These are phyloP conservation scores for Bombus vancouverensis DNA, from an alignment of 1,140 invertebrate species.

Conservation along the genomic window DNA sequence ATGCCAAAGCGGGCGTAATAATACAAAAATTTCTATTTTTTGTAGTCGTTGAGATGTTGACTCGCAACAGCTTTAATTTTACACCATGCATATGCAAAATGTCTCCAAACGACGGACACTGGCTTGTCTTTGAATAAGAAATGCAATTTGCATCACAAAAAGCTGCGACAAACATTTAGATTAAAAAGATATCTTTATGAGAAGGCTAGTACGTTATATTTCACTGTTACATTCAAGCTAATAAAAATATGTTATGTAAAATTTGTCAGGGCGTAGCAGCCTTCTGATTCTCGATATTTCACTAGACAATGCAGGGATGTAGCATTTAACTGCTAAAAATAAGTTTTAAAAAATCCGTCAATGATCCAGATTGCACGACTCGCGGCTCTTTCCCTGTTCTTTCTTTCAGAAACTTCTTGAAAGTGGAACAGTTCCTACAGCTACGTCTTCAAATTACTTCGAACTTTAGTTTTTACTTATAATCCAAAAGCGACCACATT, in stretches of 20 bases:
- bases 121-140: slow-evolving; percentile 2
- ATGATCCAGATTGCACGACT: neutral
- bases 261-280: no score
- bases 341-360: neutral
- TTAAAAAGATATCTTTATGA: neutral
- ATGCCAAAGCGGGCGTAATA: neutral
- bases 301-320: neutral
- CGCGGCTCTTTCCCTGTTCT: neutral
- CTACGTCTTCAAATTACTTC: neutral
- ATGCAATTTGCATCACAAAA: neutral
- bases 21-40: neutral
- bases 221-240: no score
- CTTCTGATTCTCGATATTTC: neutral
- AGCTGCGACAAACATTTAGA: neutral
- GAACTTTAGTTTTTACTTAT: neutral
- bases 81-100: slow-evolving; percentile 13
- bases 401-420: neutral
- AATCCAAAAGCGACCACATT: neutral
- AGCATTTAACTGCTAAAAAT: neutral
- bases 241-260: no score
- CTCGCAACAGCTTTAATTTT: slow-evolving; percentile 9
- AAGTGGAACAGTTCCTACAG: neutral
- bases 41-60: neutral
- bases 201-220: neutral
- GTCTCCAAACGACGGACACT: neutral